A percentile compares a stretch with the other conserved stretches of the same genome.
Conservation (phyloP, 2,113 vertebrate genomes). For the Meriones unguiculatus region DNA sequence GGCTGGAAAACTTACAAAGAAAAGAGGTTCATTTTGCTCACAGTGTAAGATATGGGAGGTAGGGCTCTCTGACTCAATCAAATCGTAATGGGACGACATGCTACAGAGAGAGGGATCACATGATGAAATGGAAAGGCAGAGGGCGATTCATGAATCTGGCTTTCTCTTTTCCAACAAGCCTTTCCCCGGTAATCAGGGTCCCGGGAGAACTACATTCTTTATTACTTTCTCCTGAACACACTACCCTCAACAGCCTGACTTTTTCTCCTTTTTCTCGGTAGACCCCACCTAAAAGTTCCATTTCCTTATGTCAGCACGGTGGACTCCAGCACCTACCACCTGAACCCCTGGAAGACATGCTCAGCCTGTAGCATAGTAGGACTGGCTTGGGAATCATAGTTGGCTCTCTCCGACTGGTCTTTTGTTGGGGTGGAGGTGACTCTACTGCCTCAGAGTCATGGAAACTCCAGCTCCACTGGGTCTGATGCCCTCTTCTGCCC, state of each 20-base stretch:
- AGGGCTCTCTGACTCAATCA: background rate
- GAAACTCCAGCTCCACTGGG: background rate
- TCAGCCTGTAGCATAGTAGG: background rate
- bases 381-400: background rate
- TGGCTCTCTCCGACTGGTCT: background rate
- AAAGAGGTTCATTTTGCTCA: background rate
- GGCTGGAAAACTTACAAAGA: background rate
- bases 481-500: background rate
- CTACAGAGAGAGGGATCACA: too few relatives aligned
- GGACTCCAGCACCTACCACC: background rate
- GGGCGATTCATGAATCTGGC: accelerated
- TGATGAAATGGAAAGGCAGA: background rate
- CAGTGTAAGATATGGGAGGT: background rate
- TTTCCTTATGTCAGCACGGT: background rate
- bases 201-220: background rate
- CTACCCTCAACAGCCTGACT: background rate
- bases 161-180: background rate
- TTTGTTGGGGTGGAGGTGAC: background rate
- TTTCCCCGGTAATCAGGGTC: background rate
- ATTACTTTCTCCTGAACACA: background rate
- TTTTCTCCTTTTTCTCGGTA: background rate
- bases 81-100: background rate
- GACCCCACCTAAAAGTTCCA: background rate
- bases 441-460: background rate
- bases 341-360: background rate